Evolutionary conservation across 2,113 vertebrate species (phyloP).

Genomic region (Rhea americana): DNA sequence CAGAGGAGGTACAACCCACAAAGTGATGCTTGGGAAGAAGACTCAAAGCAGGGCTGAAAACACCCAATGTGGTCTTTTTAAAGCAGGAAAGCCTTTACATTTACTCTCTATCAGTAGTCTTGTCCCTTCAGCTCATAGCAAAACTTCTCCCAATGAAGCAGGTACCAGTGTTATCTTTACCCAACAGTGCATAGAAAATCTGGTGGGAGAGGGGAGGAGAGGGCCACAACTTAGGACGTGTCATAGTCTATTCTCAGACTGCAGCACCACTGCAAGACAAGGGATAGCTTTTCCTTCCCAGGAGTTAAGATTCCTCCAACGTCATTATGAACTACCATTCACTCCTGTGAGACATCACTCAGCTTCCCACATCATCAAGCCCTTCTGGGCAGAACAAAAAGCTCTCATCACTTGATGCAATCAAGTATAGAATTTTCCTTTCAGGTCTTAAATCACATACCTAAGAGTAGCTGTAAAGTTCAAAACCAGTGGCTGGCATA

Average conservation of each 20-base stretch:
- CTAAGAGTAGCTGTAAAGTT: not conserved
- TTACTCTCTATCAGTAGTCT: not conserved
- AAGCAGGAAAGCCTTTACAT: not conserved
- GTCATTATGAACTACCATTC: not conserved
- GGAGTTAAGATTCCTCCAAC: not conserved
- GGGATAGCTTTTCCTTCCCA: not conserved
- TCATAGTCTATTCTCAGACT: rapidly evolving
- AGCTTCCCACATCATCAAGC: rapidly evolving
- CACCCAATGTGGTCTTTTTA: not conserved
- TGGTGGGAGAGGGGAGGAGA: not conserved
- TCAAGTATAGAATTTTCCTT: not conserved
- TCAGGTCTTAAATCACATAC: rapidly evolving
- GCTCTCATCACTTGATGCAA: not conserved
- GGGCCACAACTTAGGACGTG: not conserved
- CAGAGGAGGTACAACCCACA: not conserved
- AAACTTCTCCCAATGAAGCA: not conserved
- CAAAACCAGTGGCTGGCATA: not conserved
- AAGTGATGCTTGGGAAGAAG: not conserved
- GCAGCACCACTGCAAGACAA: not conserved
- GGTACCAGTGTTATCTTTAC: not conserved
- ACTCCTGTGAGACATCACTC: not conserved
- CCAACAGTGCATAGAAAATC: not conserved
- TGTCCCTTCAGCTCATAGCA: not conserved
- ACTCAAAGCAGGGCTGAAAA: not conserved
- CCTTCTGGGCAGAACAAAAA: not conserved